Conservation (phyloP, 1,140 invertebrate genomes). For the Scaptomyza graminum region DNA sequence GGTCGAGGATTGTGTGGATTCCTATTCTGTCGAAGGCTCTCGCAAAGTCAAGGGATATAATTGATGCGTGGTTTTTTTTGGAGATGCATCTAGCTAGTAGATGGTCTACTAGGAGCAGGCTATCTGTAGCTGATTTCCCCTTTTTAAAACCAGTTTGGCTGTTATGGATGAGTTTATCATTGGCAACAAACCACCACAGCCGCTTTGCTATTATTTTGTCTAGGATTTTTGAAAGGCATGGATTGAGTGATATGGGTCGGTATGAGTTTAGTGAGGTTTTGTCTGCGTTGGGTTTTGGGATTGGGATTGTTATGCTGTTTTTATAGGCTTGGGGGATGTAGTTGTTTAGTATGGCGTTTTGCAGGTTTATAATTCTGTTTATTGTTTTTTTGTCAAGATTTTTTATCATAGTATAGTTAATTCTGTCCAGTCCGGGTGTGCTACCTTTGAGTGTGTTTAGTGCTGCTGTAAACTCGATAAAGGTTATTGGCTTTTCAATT, state of each 20-base stretch:
- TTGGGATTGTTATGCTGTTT: slow-evolving; percentile 32
- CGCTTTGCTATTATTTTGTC: too few relatives aligned
- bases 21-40: slow-evolving; percentile 28
- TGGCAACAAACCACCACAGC: too few relatives aligned
- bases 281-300: slow-evolving; percentile 24
- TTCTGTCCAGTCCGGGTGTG: too few relatives aligned
- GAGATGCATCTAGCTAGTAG: neutral
- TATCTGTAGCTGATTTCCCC: slow-evolving; percentile 10
- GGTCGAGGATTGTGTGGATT: slow-evolving; percentile 26
- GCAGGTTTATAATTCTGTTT: neutral
- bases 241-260: too few relatives aligned
- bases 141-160: too few relatives aligned
- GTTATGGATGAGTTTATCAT: too few relatives aligned
- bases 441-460: neutral
- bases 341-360: slow-evolving; percentile 28
- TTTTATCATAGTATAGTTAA: too few relatives aligned
- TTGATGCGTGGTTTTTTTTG: slow-evolving; percentile 16
- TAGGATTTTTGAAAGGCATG: too few relatives aligned
- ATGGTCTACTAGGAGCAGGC: neutral
- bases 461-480: too few relatives aligned
- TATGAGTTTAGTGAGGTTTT: slow-evolving; percentile 1
- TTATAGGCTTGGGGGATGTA: slow-evolving; percentile 35
- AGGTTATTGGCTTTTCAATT: too few relatives aligned
- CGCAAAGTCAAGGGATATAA: slow-evolving; percentile 20
- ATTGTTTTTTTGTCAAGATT: too few relatives aligned